These are phyloP conservation scores for Pipistrellus pygmaeus DNA, from an alignment of 2,797 vertebrate genomes.

Conservation along the genomic window DNA sequence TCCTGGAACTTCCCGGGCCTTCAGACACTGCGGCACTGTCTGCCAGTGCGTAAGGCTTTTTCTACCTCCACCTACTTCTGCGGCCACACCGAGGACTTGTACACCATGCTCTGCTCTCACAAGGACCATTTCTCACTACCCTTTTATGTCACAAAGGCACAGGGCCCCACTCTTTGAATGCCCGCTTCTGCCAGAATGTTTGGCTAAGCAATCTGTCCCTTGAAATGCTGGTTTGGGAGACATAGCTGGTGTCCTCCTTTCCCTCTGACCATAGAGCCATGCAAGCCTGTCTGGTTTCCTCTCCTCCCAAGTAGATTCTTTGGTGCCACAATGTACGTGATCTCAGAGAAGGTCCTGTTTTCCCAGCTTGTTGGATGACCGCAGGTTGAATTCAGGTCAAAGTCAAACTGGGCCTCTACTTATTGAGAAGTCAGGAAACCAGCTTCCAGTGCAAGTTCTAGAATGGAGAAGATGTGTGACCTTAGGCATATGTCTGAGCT, in stretches of 20 bases:
- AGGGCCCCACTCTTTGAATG: background rate
- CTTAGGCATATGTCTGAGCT: background rate
- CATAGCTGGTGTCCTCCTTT: background rate
- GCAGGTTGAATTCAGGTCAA: background rate
- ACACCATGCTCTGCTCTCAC: background rate
- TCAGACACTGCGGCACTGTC: accelerated
- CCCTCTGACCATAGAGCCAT: background rate
- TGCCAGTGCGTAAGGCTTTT: accelerated
- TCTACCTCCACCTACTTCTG: accelerated
- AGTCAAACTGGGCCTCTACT: background rate
- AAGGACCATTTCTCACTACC: accelerated
- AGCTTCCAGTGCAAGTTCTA: background rate
- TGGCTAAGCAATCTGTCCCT: background rate
- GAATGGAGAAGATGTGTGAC: background rate
- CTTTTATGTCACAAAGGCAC: background rate
- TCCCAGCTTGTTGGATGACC: background rate
- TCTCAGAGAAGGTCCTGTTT: too few species aligned
- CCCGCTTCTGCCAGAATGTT: background rate
- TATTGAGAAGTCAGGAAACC: background rate
- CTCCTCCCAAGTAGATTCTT: background rate
- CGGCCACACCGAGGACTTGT: accelerated
- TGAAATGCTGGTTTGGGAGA: background rate
- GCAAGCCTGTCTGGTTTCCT: background rate
- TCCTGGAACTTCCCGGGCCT: background rate
- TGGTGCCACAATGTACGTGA: background rate